Conservation (phyloP, 2,113 vertebrate genomes). For the Malurus alboscapulatus region DNA sequence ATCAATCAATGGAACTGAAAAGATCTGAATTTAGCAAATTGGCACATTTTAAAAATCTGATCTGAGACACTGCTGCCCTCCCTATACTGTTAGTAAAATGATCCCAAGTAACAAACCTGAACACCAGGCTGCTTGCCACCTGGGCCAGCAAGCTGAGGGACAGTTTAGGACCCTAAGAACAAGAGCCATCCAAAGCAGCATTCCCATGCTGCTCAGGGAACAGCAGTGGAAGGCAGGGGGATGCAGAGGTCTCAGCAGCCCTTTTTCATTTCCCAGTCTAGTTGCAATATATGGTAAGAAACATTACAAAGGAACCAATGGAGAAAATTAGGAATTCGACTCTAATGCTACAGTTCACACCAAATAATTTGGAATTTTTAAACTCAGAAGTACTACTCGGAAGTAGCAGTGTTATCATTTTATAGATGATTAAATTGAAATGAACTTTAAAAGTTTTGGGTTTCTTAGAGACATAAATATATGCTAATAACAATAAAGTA, state of each 20-base stretch:
- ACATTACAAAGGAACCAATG: neutral
- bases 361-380: neutral
- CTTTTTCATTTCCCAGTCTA: neutral
- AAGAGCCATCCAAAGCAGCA: neutral
- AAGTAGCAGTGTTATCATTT: neutral
- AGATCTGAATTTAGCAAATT: neutral
- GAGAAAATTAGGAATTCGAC: neutral
- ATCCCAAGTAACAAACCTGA: neutral
- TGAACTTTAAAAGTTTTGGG: neutral
- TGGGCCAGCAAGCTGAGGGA: fast-evolving
- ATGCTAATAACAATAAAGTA: neutral
- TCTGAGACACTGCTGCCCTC: neutral
- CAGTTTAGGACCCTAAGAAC: neutral
- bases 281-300: neutral
- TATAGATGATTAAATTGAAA: neutral
- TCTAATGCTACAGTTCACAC: neutral
- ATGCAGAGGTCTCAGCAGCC: neutral
- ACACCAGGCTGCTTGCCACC: neutral
- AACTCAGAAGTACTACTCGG: neutral
- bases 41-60: neutral
- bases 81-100: neutral
- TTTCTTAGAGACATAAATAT: neutral
- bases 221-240: neutral
- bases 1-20: neutral
- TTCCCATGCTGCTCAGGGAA: neutral